phyloP scores from a whole-genome alignment of 1,140 invertebrate species.

The Leptopilina boulardi region DNA sequence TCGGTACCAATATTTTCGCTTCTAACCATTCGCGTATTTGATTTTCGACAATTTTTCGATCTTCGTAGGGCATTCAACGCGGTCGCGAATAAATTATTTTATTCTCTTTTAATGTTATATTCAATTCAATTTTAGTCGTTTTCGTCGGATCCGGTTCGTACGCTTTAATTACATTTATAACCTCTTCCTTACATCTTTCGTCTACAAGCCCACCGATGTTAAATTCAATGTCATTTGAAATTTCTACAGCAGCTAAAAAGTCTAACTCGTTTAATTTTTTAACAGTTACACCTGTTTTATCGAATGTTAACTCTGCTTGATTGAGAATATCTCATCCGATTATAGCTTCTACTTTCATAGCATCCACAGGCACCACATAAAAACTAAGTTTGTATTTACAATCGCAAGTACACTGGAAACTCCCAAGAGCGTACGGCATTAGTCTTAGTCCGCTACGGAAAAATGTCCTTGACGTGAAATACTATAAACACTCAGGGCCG shows the following conservation, averaged over 20 bases:
- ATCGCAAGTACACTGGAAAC: no score
- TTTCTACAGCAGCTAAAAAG: conserved; percentile 10
- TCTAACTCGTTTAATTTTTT: neutral
- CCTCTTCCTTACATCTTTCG: neutral
- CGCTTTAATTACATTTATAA: neutral
- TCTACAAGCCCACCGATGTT: neutral
- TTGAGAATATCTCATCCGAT: neutral
- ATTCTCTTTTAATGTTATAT: conserved; percentile 37
- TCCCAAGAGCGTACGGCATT: no score
- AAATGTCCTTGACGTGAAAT: no score
- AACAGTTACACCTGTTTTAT: neutral
- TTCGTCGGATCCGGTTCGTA: conserved; percentile 34
- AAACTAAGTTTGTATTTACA: conserved; percentile 3
- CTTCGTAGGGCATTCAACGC: conserved; percentile 28
- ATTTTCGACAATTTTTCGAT: conserved; percentile 31
- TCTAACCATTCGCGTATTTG: conserved; percentile 38
- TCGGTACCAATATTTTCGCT: conserved; percentile 4
- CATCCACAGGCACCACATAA: conserved; percentile 24
- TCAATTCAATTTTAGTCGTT: conserved; percentile 35
- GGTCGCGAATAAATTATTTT: conserved; percentile 40
- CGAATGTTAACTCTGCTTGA: neutral
- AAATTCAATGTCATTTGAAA: neutral
- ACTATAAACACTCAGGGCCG: no score
- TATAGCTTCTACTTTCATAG: conserved; percentile 34
- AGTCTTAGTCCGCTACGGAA: no score